Evolutionary conservation across 2,113 vertebrate species (phyloP), one percentile per base, ranked within the genome.

Genomic region (Protobothrops flavoviridis): DNA sequence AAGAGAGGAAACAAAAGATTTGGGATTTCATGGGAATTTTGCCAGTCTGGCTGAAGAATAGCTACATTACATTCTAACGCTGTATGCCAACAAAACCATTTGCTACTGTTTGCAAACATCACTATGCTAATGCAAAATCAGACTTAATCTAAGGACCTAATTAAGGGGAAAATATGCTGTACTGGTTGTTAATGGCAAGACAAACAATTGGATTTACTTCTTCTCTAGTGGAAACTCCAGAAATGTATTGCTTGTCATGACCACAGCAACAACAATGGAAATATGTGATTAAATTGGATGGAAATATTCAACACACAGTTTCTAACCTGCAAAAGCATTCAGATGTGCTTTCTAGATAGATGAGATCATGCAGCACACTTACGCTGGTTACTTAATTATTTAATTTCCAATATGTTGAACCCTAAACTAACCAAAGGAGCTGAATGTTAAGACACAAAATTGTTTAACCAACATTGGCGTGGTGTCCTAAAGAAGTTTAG

Each of bases 91-190:
- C 48, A 92, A 92, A 96, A 92, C 57, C 90, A 64, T 90, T 90
- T 89, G 94, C 87, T 96, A 85, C 69, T 39, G 4, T 94, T 95
- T 95, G 91, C 89, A 95, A 97, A 96, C 88, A 93, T 88, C 43
- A 11, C 15, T 81, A 3, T 69, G 74, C 86, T n/a, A 90, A 93
- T 69, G 64, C 24, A 93, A 93, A 94, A 91, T 17, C 91, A 91
- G 90, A 55, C 88, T 45, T 0, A 53, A 85, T 33, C 95, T 90
- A 87, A 96, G 86, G 91, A 53, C 94, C 96, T 95, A 95, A 96
- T 96, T 96, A 95, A 96, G 81, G 91, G 59, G 61, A 6, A 94
- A 95, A 94, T 90, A 56, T 23, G 56, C 91, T 89, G 48, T 93
- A 85, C 94, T 93, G 95, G 50, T 87, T 94, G 95, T 53, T 64